phyloP scores from a whole-genome alignment of 1,140 invertebrate species.

The Megathymus violae region DNA sequence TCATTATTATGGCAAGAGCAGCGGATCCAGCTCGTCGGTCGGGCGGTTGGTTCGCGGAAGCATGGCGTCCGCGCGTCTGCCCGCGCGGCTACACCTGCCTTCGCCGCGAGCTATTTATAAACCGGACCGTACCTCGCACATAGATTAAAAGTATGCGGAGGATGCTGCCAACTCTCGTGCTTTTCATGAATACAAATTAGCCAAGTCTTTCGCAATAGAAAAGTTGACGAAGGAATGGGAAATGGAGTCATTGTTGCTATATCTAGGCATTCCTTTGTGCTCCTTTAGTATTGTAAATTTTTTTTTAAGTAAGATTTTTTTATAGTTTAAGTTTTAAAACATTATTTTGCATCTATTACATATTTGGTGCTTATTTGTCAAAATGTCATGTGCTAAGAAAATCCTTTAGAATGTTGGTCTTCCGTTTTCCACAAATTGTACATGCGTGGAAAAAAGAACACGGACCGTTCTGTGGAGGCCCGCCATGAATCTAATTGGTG shows the following conservation, averaged over 20 bases:
- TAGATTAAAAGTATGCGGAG: slow-evolving; percentile 55
- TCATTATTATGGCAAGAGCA: slow-evolving; percentile 34
- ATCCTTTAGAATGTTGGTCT: neutral
- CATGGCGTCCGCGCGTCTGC: slow-evolving; percentile 74
- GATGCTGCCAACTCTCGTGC: slow-evolving; percentile 27
- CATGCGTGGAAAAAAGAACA: neutral
- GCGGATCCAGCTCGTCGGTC: slow-evolving; percentile 42
- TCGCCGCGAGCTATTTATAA: slow-evolving; percentile 75
- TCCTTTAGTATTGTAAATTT: neutral
- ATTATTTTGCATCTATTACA: no score
- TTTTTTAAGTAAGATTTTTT: neutral
- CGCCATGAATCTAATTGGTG: neutral
- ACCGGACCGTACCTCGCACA: slow-evolving; percentile 65
- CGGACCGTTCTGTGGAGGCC: neutral
- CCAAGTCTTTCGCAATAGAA: slow-evolving; percentile 27
- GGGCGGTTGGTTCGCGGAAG: slow-evolving; percentile 67
- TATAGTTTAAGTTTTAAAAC: neutral
- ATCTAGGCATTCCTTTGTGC: neutral
- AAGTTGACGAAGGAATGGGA: slow-evolving; percentile 25
- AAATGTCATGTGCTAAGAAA: neutral
- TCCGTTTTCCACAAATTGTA: neutral
- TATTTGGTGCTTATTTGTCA: neutral
- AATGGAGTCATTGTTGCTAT: slow-evolving; percentile 8
- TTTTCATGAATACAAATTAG: slow-evolving; percentile 31
- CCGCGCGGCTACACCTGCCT: slow-evolving; percentile 62